A percentile compares a stretch with the other conserved stretches of the same genome.
phyloP scores from a whole-genome alignment of 2,113 vertebrate species.

The Muscicapa adusta region DNA sequence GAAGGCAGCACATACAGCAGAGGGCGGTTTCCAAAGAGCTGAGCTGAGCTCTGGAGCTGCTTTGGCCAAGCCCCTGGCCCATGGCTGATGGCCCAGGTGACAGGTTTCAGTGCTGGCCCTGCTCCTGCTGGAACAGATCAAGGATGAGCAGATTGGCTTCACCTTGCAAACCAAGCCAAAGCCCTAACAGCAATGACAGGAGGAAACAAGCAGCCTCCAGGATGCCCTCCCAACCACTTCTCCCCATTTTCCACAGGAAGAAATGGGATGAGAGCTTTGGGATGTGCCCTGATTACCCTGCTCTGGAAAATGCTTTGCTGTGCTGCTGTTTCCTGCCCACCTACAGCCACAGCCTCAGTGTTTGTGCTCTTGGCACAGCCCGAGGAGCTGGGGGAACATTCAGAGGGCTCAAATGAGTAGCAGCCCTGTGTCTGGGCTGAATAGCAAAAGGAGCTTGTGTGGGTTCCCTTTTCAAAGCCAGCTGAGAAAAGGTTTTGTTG shows the following conservation, averaged over 20 bases:
- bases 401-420: slow-evolving; percentile 7
- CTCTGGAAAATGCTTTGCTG: not conserved
- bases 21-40: accelerated
- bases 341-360: slow-evolving; percentile 2
- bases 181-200: not conserved
- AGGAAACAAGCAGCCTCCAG: not conserved
- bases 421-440: slow-evolving; percentile 52
- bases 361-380: slow-evolving; percentile 26
- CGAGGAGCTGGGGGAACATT: not conserved
- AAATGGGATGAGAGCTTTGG: not conserved
- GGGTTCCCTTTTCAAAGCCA: slow-evolving; percentile 33
- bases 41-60: not conserved
- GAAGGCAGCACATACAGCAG: not conserved
- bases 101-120: not conserved
- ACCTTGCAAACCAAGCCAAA: not conserved
- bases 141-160: not conserved
- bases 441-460: slow-evolving; percentile 51
- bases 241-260: not conserved
- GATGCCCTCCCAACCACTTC: not conserved
- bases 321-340: not conserved
- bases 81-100: accelerated
- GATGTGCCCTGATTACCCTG: not conserved
- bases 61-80: not conserved
- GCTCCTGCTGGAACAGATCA: not conserved
- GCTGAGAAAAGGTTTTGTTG: slow-evolving; percentile 53